These are phyloP conservation scores for Theretra japonica DNA, from an alignment of 2,888 invertebrate species.

Conservation along the genomic window DNA sequence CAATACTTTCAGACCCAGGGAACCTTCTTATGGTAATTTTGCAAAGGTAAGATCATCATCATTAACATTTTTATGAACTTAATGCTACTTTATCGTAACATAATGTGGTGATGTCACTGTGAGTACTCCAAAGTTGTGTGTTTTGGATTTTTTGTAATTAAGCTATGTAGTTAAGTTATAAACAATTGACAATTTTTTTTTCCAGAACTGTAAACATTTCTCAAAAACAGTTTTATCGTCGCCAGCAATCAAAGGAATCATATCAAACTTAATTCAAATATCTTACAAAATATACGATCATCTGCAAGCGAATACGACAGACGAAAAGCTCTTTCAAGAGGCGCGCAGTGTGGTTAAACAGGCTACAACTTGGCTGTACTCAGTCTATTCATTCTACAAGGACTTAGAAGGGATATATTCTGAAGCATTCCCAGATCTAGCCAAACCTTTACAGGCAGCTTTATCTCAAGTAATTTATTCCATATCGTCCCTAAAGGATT, in stretches of 20 bases:
- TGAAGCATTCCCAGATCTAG: slow-evolving; percentile 91
- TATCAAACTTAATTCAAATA: slow-evolving; percentile 52
- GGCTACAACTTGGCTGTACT: slow-evolving; percentile 80
- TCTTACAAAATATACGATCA: slow-evolving; percentile 54
- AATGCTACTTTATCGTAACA: neutral
- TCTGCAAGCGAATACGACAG: slow-evolving; percentile 43
- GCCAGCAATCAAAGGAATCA: slow-evolving; percentile 58
- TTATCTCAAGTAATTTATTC: slow-evolving; percentile 88
- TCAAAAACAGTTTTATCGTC: slow-evolving; percentile 71
- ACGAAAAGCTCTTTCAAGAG: slow-evolving; percentile 46
- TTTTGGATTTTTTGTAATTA: neutral
- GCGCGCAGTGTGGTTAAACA: slow-evolving; percentile 70
- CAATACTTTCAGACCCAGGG: slow-evolving; percentile 83
- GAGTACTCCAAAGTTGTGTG: no score
- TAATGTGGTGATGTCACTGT: no score
- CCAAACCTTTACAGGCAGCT: slow-evolving; percentile 88
- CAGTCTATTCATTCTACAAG: slow-evolving; percentile 82
- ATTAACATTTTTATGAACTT: no score
- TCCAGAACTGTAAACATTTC: slow-evolving; percentile 80
- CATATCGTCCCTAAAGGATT: slow-evolving; percentile 82
- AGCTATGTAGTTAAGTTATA: no score
- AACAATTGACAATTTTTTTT: slow-evolving; percentile 35
- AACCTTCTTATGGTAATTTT: slow-evolving; percentile 79
- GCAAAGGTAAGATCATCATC: slow-evolving; percentile 73
- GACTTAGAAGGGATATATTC: slow-evolving; percentile 83